Evolutionary conservation across 2,797 vertebrate genomes (phyloP), one percentile per base, ranked within the genome.

Genomic region (Rhabdomys pumilio): DNA sequence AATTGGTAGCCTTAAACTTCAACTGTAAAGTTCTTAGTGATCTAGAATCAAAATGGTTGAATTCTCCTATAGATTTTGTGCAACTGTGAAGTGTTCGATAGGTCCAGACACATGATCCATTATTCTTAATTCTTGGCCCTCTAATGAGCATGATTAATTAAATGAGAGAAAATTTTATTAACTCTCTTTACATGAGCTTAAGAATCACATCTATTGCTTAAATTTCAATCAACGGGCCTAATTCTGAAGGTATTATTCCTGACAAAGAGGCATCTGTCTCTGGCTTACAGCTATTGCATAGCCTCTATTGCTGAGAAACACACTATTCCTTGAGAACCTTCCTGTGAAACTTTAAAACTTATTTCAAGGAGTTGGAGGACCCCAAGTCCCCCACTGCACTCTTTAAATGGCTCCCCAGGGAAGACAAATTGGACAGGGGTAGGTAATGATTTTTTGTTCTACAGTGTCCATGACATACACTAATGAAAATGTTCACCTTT

Each of bases 401-500:
- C 34, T 77, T 89, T 83, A 95, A 92, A 89, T 17, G 38, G 19
- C 61, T 98, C 80, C 89, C 94, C 6, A 1, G 59, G 55, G 29
- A 97, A 96, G 95, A 97, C 89, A 50, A 93, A 97, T 98, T 91
- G 38, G 90, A 79, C 83, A 83, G 17, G 38, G 34, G 17, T 93
- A 59, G 44, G 73, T 96, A 93, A 95, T 98, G 97, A 97, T 93
- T 98, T 96, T 98, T 97, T 94, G 94, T 93, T 92, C 80, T 95
- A 95, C 94, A 97, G 89, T 95, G 86, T 84, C 93, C 94, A 91
- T 96, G 97, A 96, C 95, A 95, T 79, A 29, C 96, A 95, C 95
- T 98, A 98, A 98, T 98, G 97, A 98, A 98, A 98, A 95, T 97
- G 80, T 97, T 97, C 96, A 97, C 97, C 76, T 98, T 97, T 95